Conservation (phyloP, 2,888 invertebrate species). For the Troides oblongomaculatus region DNA sequence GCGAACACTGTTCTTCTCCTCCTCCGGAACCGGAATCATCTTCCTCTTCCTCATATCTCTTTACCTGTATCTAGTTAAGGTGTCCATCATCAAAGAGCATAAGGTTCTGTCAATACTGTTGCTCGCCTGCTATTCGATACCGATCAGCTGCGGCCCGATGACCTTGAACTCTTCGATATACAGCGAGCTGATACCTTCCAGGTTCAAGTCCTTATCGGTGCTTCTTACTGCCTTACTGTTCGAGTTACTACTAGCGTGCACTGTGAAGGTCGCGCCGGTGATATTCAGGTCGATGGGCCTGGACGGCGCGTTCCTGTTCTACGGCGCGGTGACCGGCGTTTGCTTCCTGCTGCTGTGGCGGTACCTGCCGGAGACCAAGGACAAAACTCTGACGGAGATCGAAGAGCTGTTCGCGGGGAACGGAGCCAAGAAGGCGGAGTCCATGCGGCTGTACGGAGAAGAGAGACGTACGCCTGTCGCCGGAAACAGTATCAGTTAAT, state of each 20-base stretch:
- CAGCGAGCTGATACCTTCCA: conserved; percentile 44
- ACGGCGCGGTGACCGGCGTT: conserved; percentile 40
- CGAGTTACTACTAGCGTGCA: conserved; percentile 37
- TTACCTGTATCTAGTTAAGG: conserved; percentile 51
- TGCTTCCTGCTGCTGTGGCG: conserved; percentile 40
- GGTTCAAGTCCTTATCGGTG: conserved; percentile 37
- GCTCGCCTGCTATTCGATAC: conserved; percentile 46
- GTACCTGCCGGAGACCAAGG: conserved; percentile 50
- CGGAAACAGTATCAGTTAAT: no score
- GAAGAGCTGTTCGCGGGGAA: conserved; percentile 34
- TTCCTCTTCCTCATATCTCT: conserved; percentile 52
- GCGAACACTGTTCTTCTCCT: conserved; percentile 46
- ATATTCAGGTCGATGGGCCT: conserved; percentile 40
- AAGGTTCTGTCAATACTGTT: conserved; percentile 43
- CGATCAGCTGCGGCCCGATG: conserved; percentile 47
- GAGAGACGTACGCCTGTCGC: no score
- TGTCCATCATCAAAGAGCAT: conserved; percentile 35
- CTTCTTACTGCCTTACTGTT: conserved; percentile 39
- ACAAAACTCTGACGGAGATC: conserved; percentile 35
- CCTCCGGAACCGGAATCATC: conserved; percentile 46
- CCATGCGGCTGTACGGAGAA: no score
- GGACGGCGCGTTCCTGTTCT: conserved; percentile 46
- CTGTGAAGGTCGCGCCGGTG: conserved; percentile 44
- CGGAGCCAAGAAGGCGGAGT: background rate
- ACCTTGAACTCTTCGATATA: conserved; percentile 42